A percentile compares a stretch with the other conserved stretches of the same genome.
Evolutionary conservation across 2,888 invertebrate species (phyloP).

Genomic region (Phaonia tiefii): DNA sequence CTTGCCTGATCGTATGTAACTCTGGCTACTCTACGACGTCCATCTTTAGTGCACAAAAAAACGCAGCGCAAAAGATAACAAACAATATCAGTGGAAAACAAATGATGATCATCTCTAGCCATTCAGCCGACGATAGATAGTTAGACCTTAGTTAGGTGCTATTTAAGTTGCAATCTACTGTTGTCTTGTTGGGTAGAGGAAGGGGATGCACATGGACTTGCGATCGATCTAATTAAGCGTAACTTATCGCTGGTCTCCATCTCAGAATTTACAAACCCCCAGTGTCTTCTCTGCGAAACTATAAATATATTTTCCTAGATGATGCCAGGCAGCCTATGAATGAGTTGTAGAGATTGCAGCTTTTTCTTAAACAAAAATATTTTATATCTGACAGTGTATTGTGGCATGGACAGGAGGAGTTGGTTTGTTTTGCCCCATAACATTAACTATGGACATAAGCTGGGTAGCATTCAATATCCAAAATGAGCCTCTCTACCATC

Average conservation of each 20-base stretch:
- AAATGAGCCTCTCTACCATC: too few species aligned
- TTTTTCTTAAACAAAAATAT: slow-evolving; percentile 20
- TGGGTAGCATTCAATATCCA: too few species aligned
- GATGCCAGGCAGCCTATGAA: neutral
- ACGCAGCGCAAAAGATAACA: slow-evolving; percentile 17
- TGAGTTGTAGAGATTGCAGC: slow-evolving; percentile 16
- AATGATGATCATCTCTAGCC: slow-evolving; percentile 35
- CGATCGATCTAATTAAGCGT: slow-evolving; percentile 72
- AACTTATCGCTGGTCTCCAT: slow-evolving; percentile 68
- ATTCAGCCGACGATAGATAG: neutral
- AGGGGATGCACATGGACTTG: slow-evolving; percentile 15
- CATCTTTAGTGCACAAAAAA: neutral
- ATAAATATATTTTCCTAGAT: slow-evolving; percentile 21
- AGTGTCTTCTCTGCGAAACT: neutral
- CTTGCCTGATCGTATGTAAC: slow-evolving; percentile 30
- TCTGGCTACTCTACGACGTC: neutral
- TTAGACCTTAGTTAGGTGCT: neutral
- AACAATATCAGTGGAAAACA: slow-evolving; percentile 40
- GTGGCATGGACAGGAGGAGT: slow-evolving; percentile 2
- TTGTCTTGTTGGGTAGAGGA: neutral
- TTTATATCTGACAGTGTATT: slow-evolving; percentile 11
- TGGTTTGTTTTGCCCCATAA: slow-evolving; percentile 24
- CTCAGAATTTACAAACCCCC: slow-evolving; percentile 61
- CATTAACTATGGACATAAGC: too few species aligned
- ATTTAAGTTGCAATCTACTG: slow-evolving; percentile 22